Percentiles rank a stretch among this genome's conserved stretches.
Evolutionary conservation across 2,113 vertebrate species (phyloP).

Genomic region (Hydropotes inermis): DNA sequence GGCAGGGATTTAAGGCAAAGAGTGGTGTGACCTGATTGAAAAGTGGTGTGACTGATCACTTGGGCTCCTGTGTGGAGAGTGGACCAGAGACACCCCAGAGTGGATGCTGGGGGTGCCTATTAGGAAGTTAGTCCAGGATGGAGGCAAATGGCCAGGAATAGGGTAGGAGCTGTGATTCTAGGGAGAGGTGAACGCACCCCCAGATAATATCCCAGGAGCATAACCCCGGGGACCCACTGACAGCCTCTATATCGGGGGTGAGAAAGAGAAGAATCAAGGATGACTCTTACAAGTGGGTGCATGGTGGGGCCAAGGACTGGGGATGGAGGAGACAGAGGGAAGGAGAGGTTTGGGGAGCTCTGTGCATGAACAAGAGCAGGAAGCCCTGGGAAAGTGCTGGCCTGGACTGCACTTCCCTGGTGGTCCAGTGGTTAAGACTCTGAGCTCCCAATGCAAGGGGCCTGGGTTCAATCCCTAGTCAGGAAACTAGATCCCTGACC

Average conservation of each 20-base stretch:
- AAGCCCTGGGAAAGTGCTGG: not conserved
- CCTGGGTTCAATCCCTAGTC: not conserved
- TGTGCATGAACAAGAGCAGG: not conserved
- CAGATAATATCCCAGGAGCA: not conserved
- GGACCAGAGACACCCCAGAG: not conserved
- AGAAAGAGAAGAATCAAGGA: not conserved
- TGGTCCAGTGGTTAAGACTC: not conserved
- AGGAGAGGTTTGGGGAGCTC: not conserved
- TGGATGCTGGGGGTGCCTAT: not conserved
- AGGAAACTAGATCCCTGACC: not conserved
- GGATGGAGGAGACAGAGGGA: not conserved
- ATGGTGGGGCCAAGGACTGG: not conserved
- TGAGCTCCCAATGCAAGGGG: not conserved
- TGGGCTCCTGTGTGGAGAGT: not conserved
- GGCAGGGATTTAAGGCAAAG: not conserved
- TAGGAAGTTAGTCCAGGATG: not conserved
- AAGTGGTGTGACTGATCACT: not conserved
- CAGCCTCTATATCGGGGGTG: not conserved
- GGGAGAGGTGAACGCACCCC: not conserved
- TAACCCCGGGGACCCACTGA: not conserved
- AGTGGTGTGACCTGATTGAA: not conserved
- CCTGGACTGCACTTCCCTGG: not conserved
- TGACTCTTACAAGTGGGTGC: not conserved
- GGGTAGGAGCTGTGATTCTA: not conserved
- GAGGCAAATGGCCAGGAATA: not conserved